Evolutionary conservation across 2,113 vertebrate species (phyloP).

Genomic region (Laticauda laticaudata): DNA sequence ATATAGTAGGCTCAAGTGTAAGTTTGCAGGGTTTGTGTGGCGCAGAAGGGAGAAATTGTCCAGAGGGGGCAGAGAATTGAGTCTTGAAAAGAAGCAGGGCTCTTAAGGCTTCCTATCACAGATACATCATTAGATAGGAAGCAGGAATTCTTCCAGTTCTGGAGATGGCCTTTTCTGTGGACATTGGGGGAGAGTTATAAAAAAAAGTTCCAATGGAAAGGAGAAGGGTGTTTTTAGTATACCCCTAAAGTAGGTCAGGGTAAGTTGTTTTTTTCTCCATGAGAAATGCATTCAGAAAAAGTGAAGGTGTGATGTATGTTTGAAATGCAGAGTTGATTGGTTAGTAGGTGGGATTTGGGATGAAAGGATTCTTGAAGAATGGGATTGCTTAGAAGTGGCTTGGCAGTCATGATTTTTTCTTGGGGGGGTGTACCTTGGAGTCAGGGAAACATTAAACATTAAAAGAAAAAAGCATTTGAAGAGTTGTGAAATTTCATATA

Average conservation of each 20-base stretch:
- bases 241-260: not conserved
- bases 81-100: not conserved
- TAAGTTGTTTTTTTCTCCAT: not conserved
- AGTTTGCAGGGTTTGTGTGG: not conserved
- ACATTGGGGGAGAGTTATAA: not conserved
- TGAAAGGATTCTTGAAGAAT: not conserved
- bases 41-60: not conserved
- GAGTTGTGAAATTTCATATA: not conserved
- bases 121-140: not conserved
- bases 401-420: not conserved
- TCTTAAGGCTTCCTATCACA: not conserved
- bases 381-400: not conserved
- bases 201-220: not conserved
- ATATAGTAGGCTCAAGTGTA: not conserved
- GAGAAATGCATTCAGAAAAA: not conserved
- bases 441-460: not conserved
- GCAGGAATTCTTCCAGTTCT: not conserved
- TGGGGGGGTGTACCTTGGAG: not conserved
- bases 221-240: not conserved
- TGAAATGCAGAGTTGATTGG: not conserved
- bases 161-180: not conserved
- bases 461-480: not conserved
- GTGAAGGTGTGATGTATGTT: not conserved
- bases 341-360: not conserved
- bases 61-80: not conserved